Conservation (phyloP, 2,888 invertebrate species). For the Dexiosoma caninum region DNA sequence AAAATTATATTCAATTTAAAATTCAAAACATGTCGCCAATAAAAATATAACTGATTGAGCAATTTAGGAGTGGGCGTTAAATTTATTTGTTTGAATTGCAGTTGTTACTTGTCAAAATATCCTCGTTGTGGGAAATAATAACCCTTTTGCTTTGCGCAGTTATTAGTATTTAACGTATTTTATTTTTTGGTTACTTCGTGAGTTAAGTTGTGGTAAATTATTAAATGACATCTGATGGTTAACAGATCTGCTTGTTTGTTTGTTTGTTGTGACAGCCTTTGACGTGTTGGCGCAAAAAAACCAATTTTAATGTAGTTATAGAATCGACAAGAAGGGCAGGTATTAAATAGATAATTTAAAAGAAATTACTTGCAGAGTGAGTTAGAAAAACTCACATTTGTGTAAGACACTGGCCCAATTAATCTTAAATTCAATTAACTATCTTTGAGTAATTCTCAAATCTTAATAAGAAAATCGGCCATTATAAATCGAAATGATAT, state of each 20-base stretch:
- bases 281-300: conserved; percentile 30
- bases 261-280: conserved; percentile 42
- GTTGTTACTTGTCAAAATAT: not conserved
- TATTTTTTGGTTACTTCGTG: not conserved
- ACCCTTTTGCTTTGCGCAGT: not conserved
- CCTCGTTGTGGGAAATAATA: not conserved
- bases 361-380: not conserved
- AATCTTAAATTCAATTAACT: too few relatives aligned
- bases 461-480: too few relatives aligned
- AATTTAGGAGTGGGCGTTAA: not conserved
- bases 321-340: too few relatives aligned
- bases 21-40: conserved; percentile 8
- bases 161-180: not conserved
- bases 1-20: conserved; percentile 5
- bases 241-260: conserved; percentile 17
- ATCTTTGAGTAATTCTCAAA: too few relatives aligned
- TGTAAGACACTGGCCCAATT: too few relatives aligned
- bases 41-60: not conserved
- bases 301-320: too few relatives aligned
- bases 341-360: too few relatives aligned
- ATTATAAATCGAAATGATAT: too few relatives aligned
- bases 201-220: not conserved
- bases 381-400: too few relatives aligned
- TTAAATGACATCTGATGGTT: conserved; percentile 1
- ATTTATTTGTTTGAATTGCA: not conserved